phyloP scores from a whole-genome alignment of 2,797 vertebrate genomes.

The Crotalus adamanteus region DNA sequence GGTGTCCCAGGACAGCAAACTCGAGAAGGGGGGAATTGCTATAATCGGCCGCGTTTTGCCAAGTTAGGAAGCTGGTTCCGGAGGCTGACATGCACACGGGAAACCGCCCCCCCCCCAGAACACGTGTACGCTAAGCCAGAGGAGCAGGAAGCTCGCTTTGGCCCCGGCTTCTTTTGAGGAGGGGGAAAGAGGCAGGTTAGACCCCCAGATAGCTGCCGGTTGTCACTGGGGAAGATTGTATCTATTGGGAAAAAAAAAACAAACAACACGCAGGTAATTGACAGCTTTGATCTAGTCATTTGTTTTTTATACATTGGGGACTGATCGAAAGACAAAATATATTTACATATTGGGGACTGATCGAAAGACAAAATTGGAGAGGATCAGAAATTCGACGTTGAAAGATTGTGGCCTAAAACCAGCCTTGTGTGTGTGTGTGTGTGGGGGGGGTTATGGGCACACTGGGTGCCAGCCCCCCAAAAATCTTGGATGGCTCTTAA shows the following conservation, averaged over 20 bases:
- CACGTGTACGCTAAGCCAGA: not conserved
- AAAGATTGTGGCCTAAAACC: not conserved
- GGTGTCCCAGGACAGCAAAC: not conserved
- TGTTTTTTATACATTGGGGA: not conserved
- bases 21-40: not conserved
- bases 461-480: not conserved
- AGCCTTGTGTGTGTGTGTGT: too few relatives aligned
- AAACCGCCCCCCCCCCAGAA: not conserved
- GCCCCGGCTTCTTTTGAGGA: not conserved
- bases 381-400: not conserved
- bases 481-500: not conserved
- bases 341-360: not conserved
- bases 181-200: not conserved
- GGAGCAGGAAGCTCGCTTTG: not conserved
- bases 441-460: fast-evolving
- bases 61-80: not conserved
- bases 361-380: not conserved
- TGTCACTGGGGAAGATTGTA: too few relatives aligned
- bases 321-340: not conserved
- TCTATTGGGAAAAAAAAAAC: fast-evolving
- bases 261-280: not conserved
- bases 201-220: not conserved
- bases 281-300: not conserved
- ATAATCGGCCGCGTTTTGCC: not conserved
- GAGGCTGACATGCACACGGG: not conserved